phyloP scores from a whole-genome alignment of 2,888 invertebrate species.

The Antheraea yamamai region DNA sequence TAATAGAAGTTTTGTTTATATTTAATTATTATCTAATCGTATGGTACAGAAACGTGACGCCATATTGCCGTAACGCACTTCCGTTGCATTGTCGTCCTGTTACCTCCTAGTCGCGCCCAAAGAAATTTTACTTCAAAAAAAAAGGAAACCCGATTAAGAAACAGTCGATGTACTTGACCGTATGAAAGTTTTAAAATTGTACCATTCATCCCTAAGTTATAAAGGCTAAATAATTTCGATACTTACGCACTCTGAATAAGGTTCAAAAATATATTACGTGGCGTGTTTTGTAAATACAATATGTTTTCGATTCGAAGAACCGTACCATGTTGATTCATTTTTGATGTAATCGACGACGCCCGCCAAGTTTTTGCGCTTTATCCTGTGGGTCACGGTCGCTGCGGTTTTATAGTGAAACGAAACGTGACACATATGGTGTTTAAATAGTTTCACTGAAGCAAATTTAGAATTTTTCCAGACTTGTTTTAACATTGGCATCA shows the following conservation, averaged over 20 bases:
- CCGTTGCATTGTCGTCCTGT: no score
- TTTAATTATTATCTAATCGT: no score
- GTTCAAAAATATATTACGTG: slow-evolving; percentile 1
- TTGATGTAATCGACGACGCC: slow-evolving; percentile 11
- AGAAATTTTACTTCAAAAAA: no score
- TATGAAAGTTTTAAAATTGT: neutral
- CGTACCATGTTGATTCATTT: slow-evolving; percentile 17
- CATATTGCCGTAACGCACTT: no score
- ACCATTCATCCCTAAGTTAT: neutral
- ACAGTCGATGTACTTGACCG: no score
- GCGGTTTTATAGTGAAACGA: neutral
- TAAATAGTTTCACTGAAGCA: neutral
- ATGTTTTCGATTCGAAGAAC: slow-evolving; percentile 18
- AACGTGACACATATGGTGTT: neutral
- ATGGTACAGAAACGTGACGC: no score
- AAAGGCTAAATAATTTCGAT: neutral
- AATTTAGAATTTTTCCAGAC: neutral
- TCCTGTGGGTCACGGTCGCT: slow-evolving; percentile 15
- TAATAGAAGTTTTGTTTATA: no score
- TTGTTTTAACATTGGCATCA: neutral
- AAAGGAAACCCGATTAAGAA: no score
- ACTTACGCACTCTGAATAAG: slow-evolving; percentile 2
- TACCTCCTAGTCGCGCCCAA: no score
- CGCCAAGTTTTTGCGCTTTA: slow-evolving; percentile 12
- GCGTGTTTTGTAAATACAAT: slow-evolving; percentile 7